Base-by-base conservation (phyloP, 1,140 invertebrate genomes). In the Magallana angulata region DNA sequence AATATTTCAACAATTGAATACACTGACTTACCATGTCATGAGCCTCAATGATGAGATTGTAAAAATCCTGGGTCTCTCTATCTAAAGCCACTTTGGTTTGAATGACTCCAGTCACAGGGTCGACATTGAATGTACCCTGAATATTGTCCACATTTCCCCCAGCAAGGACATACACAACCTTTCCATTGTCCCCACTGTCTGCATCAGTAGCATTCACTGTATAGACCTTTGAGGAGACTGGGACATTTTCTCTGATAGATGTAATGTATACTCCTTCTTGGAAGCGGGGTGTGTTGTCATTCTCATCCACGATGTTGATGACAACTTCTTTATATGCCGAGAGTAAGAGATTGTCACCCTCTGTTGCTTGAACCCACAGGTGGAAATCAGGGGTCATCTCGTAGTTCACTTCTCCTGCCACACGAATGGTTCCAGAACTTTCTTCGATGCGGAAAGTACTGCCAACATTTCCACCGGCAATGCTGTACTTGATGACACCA, bases 241-340 rank as follows among this genome's bases (percentile, higher is more conserved):
- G 36, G 48, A 85, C 82, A 86, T 98, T 97, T 95, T 99, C 98
- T 24, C 97, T 91, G 6, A 99, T 96, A 1, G 97, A 96, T 3
- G 97, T 96, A 91, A 98, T 97, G 96, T 99, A 99, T 11, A 98
- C 95, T 0, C 96, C 93, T 59, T 96, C 96, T 90, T 97, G 97
- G 93, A 99, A 98, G 0, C 97, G 94, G 0, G 98, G 98, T 8
- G 97, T 97, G 94, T 99, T 99, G 94, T 99, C 98, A 95, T 99
- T 95, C 7, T 89, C 81, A 89, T 95, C 94, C 60, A 88, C 82
- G 11, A 95, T 88, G n/a, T 58, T 87, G 7, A 94, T 90, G 7
- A 84, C 85, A 11, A 94, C 86, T 57, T 90, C 80, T 48, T 84
- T 87, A 87, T 89, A 94, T 2, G 89, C 82, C 7, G 92, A 92